Base-by-base conservation (phyloP, 2,797 vertebrate species). In the Tenualosa thibaudeaui region DNA sequence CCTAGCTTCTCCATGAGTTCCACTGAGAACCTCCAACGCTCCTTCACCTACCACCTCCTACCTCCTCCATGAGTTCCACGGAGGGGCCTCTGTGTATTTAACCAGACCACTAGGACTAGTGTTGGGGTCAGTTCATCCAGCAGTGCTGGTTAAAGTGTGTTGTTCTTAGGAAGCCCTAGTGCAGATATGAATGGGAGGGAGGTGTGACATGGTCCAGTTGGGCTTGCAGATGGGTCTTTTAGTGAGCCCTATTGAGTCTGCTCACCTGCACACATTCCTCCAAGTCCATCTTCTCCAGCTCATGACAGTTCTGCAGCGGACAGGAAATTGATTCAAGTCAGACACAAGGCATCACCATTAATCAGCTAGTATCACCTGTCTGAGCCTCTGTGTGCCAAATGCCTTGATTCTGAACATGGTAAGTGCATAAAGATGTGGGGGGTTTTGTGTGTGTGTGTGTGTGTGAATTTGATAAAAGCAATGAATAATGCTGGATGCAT, bases 201-300 rank as follows among this genome's bases (percentile, higher is more conserved):
- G 58, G 22, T 7, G n/a, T 9, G 9, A 1, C 56, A 0, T 4
- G 1, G 50, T 51, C 50, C 50, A 51, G 50, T 31, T 31, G 31
- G 0, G 31, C 31, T 31, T 49, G 46, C 4, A 49, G 46, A 49
- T 62, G 2, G 22, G n/a, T 62, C 22, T 58, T 19, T n/a, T 4
- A 58, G 56, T 5, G 19, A 19, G 19, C 5, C 19, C 5, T 22
- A 40, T 40, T 0, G 5, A 10, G 71, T 43, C 40, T 22, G 71
- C 88, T 90, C 93, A 99, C 98, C 97, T 99, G 98, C 82, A 99
- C 97, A 91, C 98, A 99, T 91, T 99, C 98, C 90, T 99, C 98
- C 91, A 99, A 95, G 94, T 99, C 98, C 98, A 99, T 99, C 93
- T 99, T 99, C 92, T 99, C 98, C 86, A 99, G 96, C 87, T 99